Conservation (phyloP, 2,888 invertebrate species). For the Xestia xanthographa region DNA sequence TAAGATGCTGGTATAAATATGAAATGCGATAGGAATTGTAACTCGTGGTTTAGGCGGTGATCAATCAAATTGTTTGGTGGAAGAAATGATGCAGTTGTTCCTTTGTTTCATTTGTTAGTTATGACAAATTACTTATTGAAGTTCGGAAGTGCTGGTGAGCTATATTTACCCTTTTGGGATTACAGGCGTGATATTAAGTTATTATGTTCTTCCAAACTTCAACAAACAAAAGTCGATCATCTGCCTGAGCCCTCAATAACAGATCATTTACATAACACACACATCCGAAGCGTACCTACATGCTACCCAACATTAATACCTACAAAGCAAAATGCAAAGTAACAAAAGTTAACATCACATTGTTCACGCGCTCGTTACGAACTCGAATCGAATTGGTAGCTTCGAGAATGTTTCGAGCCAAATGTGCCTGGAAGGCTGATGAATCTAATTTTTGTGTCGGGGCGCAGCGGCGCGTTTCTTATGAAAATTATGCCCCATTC, state of each 20-base stretch:
- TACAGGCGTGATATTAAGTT: no score
- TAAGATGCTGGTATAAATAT: slow-evolving; percentile 79
- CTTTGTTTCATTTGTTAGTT: neutral
- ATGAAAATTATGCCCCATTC: slow-evolving; percentile 89
- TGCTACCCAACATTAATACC: slow-evolving; percentile 57
- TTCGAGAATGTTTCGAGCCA: slow-evolving; percentile 79
- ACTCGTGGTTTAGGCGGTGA: slow-evolving; percentile 21
- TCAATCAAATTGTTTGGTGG: slow-evolving; percentile 11
- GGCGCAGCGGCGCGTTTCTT: slow-evolving; percentile 84
- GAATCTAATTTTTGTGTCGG: slow-evolving; percentile 88
- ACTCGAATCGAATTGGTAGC: slow-evolving; percentile 84
- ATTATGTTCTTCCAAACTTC: neutral
- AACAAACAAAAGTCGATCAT: slow-evolving; percentile 49
- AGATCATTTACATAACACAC: slow-evolving; percentile 57
- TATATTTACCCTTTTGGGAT: neutral
- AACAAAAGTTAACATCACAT: slow-evolving; percentile 80
- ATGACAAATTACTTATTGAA: neutral
- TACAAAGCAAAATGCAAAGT: slow-evolving; percentile 78
- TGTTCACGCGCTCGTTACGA: slow-evolving; percentile 84
- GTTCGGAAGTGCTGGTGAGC: neutral
- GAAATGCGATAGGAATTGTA: slow-evolving; percentile 41
- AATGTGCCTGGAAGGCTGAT: slow-evolving; percentile 84
- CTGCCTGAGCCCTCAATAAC: slow-evolving; percentile 58
- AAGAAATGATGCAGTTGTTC: neutral
- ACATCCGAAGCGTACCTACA: slow-evolving; percentile 53